Evolutionary conservation across 2,113 vertebrate genomes (phyloP), one percentile per base, ranked within the genome.

Genomic region (Pantherophis guttatus): DNA sequence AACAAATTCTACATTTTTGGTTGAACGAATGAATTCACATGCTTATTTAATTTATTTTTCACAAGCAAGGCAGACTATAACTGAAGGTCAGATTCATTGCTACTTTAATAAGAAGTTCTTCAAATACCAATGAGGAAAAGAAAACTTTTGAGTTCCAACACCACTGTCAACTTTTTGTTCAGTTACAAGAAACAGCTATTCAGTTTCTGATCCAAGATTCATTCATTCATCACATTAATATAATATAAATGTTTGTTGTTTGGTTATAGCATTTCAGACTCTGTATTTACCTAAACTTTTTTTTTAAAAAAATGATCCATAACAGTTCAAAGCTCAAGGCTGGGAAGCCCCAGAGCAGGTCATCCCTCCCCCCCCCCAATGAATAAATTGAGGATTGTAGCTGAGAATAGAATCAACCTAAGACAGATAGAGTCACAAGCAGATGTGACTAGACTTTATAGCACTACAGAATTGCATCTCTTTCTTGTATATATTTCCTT

Each of bases 41-140:
- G 53, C 87, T 92, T 65, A 90, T 52, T 59, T 90, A 55, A 90
- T 90, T 90, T 93, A 55, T 85, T 90, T 90, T 58, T 29, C 21
- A n/a, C 87, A 89, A 44, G 53, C 26, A 89, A 89, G 17, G 17
- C 85, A 70, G 65, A 39, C 52, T 89, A 39, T 89, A 89, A 89
- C 81, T 70, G 24, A 93, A 89, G 65, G 50, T 55, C 53, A 58
- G 54, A 89, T 93, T 81, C 39, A 85, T 85, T 93, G 33, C 75
- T 81, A 89, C 24, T 89, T 54, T 85, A n/a, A 39, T 81, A 58
- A 81, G 15, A 50, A 85, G 62, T 57, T 93, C 53, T 89, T 89
- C 65, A 58, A 70, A 85, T 50, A 54, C 24, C 26, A 89, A 85
- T 33, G 26, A 44, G 5, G n/a, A 48, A 91, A 89, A 81, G 89